A percentile compares a stretch with the other conserved stretches of the same genome.
Evolutionary conservation across 2,888 invertebrate species (phyloP).

Genomic region (Lomographa bimaculata): DNA sequence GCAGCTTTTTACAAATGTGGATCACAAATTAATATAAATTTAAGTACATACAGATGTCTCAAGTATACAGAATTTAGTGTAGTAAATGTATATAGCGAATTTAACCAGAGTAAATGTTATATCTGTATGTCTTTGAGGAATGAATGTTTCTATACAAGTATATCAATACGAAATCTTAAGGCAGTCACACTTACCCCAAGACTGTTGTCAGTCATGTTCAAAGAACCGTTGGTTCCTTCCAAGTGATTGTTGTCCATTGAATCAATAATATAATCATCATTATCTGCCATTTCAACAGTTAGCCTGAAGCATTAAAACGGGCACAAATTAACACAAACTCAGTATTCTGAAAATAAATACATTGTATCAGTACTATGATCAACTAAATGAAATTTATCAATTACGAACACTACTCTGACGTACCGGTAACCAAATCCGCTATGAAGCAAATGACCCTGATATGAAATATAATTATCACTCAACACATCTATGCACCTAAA

Average conservation of each 20-base stretch:
- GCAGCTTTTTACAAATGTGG: no score
- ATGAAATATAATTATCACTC: conserved; percentile 59
- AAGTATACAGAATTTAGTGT: no score
- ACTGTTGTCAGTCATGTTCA: conserved; percentile 79
- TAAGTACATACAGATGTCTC: no score
- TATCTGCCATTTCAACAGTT: conserved; percentile 74
- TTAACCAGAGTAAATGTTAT: no score
- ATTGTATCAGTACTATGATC: conserved; percentile 27
- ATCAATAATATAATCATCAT: conserved; percentile 80
- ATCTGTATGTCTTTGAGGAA: no score
- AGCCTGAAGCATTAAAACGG: conserved; percentile 54
- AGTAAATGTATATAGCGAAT: no score
- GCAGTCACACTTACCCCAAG: conserved; percentile 73
- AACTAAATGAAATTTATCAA: conserved; percentile 35
- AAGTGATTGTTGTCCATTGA: conserved; percentile 80
- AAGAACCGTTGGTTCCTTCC: conserved; percentile 85
- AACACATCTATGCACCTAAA: conserved; percentile 38
- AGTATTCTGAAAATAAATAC: conserved; percentile 49
- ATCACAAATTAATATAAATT: no score
- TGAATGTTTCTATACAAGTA: no score
- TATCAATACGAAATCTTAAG: no score
- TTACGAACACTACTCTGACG: conserved; percentile 52
- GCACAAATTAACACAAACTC: conserved; percentile 46
- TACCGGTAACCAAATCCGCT: conserved; percentile 80
- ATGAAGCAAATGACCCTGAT: conserved; percentile 58